These are phyloP conservation scores for Meliscaeva auricollis DNA, from an alignment of 2,888 invertebrate genomes.

Conservation along the genomic window DNA sequence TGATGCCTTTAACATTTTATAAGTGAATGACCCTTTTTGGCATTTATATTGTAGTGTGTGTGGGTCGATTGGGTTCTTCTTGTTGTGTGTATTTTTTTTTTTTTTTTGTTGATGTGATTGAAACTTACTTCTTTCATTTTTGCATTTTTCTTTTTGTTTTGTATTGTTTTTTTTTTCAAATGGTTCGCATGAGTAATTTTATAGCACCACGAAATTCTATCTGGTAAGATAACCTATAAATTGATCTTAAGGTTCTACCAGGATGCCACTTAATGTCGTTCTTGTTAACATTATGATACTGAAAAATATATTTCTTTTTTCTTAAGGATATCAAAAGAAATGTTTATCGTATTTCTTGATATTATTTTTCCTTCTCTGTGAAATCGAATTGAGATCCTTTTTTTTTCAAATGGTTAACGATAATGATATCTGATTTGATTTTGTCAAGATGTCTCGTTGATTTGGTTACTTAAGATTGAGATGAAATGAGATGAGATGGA, in stretches of 20 bases:
- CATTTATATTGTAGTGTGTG: slow-evolving; percentile 17
- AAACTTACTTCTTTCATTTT: slow-evolving; percentile 27
- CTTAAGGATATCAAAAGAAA: slow-evolving; percentile 10
- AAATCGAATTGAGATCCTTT: slow-evolving; percentile 22
- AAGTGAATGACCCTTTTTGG: slow-evolving; percentile 41
- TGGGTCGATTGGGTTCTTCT: slow-evolving; percentile 14
- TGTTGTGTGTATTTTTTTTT: background rate
- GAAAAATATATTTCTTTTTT: slow-evolving; percentile 10
- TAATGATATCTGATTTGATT: slow-evolving; percentile 35
- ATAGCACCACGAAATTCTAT: slow-evolving; percentile 41
- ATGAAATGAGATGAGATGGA: slow-evolving; percentile 35
- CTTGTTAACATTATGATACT: slow-evolving; percentile 34
- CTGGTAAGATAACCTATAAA: slow-evolving; percentile 27
- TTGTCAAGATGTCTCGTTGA: slow-evolving; percentile 32
- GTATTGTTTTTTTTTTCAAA: slow-evolving; percentile 9
- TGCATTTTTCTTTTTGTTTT: background rate
- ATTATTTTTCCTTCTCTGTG: background rate
- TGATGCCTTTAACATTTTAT: slow-evolving; percentile 31
- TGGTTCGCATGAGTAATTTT: slow-evolving; percentile 37
- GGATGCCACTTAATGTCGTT: slow-evolving; percentile 28
- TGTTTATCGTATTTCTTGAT: slow-evolving; percentile 19
- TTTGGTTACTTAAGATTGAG: slow-evolving; percentile 34
- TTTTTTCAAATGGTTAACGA: slow-evolving; percentile 6
- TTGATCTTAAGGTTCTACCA: slow-evolving; percentile 31
- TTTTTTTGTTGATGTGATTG: slow-evolving; percentile 31